These are phyloP conservation scores for Nasonia giraulti DNA, from an alignment of 1,140 invertebrate genomes.

Conservation along the genomic window DNA sequence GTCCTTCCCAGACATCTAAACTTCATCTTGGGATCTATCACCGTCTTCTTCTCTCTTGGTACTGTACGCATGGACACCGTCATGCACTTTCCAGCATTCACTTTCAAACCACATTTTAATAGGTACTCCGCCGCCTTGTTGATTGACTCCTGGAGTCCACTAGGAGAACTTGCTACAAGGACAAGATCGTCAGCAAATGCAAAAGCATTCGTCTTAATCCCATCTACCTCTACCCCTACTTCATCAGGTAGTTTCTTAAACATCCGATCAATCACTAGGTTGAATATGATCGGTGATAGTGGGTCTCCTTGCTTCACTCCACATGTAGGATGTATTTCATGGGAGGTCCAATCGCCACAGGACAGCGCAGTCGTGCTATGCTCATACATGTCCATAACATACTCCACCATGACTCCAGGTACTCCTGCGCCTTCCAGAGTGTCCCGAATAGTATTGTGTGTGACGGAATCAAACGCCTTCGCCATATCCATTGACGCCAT, in stretches of 20 bases:
- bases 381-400: conserved; percentile 43
- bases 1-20: neutral
- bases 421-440: conserved; percentile 45
- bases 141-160: conserved; percentile 42
- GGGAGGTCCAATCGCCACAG: conserved; percentile 78
- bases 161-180: conserved; percentile 57
- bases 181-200: conserved; percentile 71
- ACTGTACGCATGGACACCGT: conserved; percentile 57
- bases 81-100: conserved; percentile 62
- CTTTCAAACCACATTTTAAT: conserved; percentile 42
- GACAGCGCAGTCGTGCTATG: conserved; percentile 33
- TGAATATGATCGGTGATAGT: conserved; percentile 57
- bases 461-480: conserved; percentile 71
- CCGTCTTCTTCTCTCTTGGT: conserved; percentile 28
- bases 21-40: neutral
- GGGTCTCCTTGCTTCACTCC: conserved; percentile 62
- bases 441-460: conserved; percentile 52
- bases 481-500: too few relatives aligned
- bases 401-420: conserved; percentile 20
- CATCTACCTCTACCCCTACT: conserved; percentile 56
- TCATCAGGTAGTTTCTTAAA: conserved; percentile 50
- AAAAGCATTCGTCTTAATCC: conserved; percentile 53
- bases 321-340: neutral
- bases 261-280: conserved; percentile 47
- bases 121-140: neutral